Conservation (phyloP, 2,797 vertebrate species). For the Periparus ater region DNA sequence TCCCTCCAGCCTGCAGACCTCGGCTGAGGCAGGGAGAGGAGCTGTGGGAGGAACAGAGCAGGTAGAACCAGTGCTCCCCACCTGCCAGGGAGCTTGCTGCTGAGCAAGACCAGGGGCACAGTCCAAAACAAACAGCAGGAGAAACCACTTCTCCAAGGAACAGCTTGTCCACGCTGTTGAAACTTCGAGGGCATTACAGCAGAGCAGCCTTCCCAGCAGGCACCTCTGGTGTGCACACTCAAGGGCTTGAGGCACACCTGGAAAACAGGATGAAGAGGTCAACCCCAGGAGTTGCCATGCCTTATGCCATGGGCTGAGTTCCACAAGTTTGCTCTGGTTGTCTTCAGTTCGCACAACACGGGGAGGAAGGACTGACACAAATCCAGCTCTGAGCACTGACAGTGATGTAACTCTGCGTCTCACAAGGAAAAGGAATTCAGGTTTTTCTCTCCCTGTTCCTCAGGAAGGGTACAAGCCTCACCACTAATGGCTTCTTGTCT, state of each 20-base stretch:
- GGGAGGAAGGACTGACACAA: neutral
- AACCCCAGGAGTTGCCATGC: neutral
- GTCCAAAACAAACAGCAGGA: neutral
- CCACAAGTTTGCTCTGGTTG: fast-evolving
- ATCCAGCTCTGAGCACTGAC: neutral
- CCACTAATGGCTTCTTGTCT: fast-evolving
- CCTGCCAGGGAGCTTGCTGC: neutral
- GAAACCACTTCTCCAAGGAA: neutral
- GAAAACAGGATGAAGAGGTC: neutral
- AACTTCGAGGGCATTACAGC: neutral
- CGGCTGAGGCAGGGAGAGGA: neutral
- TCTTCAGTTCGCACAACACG: fast-evolving
- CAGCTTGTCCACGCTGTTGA: neutral
- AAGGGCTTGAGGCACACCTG: neutral
- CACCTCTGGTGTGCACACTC: neutral
- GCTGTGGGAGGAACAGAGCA: neutral
- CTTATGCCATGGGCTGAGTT: neutral
- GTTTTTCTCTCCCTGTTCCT: neutral
- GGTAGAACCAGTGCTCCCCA: neutral
- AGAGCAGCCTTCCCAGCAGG: neutral
- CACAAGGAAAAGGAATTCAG: too few species aligned
- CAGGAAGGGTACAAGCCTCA: neutral
- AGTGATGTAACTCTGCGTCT: fast-evolving
- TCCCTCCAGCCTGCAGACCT: neutral
- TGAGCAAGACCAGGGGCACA: neutral